Conservation (phyloP, 2,888 invertebrate species). For the Leptinotarsa rubiginosa region DNA sequence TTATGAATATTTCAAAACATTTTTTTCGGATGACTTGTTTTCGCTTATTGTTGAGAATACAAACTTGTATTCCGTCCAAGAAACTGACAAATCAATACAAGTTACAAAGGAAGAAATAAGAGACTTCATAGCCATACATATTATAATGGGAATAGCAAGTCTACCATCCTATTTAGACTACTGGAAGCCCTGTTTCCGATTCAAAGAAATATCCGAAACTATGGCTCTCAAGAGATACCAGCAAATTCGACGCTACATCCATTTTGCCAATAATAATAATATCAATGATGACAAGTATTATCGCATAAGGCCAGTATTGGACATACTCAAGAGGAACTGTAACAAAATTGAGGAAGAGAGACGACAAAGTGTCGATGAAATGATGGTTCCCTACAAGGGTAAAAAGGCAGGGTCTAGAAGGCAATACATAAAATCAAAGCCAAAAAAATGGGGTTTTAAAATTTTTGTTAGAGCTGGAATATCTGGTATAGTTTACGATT, state of each 20-base stretch:
- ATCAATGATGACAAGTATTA: constrained; percentile 33
- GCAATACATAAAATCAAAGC: constrained; percentile 6
- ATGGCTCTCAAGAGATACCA: constrained; percentile 48
- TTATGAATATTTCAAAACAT: constrained; percentile 21
- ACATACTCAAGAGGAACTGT: constrained; percentile 40
- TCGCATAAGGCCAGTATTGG: constrained; percentile 41
- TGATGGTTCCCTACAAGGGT: constrained; percentile 28
- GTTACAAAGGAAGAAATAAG: constrained; percentile 18
- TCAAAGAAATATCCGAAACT: constrained; percentile 36
- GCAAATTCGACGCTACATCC: constrained; percentile 39
- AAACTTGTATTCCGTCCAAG: constrained; percentile 8
- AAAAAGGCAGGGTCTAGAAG: constrained; percentile 32
- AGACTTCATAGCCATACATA: constrained; percentile 31
- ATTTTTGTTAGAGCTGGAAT: constrained; percentile 10
- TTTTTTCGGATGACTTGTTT: constrained; percentile 8
- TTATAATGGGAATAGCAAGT: constrained; percentile 35
- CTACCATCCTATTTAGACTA: constrained; percentile 42
- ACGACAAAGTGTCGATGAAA: constrained; percentile 36
- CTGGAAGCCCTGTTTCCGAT: constrained; percentile 34
- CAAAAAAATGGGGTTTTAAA: constrained; percentile 5
- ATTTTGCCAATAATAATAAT: constrained; percentile 43
- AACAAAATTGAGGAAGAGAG: constrained; percentile 36
- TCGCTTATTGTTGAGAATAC: constrained; percentile 11
- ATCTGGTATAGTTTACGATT: constrained; percentile 22
- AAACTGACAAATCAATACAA: constrained; percentile 31